Conservation (phyloP, 2,888 invertebrate genomes). For the Ophion costatus region DNA sequence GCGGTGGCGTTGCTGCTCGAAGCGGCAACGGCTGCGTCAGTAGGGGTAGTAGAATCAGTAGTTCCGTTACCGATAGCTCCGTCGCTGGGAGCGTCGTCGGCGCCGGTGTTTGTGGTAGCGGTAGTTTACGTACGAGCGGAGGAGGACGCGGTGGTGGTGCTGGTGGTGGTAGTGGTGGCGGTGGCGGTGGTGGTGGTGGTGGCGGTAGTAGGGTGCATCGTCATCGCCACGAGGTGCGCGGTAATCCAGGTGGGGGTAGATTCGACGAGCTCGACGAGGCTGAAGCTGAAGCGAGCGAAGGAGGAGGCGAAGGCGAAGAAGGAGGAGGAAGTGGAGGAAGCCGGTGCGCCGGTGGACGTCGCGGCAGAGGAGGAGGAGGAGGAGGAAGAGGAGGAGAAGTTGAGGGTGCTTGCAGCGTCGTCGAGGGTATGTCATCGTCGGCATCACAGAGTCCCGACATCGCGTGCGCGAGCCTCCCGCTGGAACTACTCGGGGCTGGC, state of each 20-base stretch:
- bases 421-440: slow-evolving; percentile 83
- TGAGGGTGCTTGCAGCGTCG: slow-evolving; percentile 71
- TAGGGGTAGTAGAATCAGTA: slow-evolving; percentile 76
- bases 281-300: slow-evolving; percentile 61
- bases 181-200: slow-evolving; percentile 50
- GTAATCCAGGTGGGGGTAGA: slow-evolving; percentile 57
- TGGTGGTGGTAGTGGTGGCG: slow-evolving; percentile 35
- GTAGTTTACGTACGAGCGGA: slow-evolving; percentile 53
- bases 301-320: slow-evolving; percentile 67
- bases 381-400: slow-evolving; percentile 73
- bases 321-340: slow-evolving; percentile 72
- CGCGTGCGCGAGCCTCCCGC: slow-evolving; percentile 83
- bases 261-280: slow-evolving; percentile 65
- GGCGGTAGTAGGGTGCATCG: slow-evolving; percentile 72
- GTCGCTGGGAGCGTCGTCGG: slow-evolving; percentile 78
- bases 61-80: slow-evolving; percentile 74
- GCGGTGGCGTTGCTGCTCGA: slow-evolving; percentile 80
- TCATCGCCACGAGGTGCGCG: slow-evolving; percentile 76
- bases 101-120: slow-evolving; percentile 77
- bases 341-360: slow-evolving; percentile 65
- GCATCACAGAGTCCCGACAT: slow-evolving; percentile 83
- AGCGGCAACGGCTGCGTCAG: slow-evolving; percentile 85
- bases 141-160: slow-evolving; percentile 43
- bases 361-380: slow-evolving; percentile 62
- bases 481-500: slow-evolving; percentile 83